Conservation (phyloP, 2,797 vertebrate species). For the Thaleichthys pacificus region DNA sequence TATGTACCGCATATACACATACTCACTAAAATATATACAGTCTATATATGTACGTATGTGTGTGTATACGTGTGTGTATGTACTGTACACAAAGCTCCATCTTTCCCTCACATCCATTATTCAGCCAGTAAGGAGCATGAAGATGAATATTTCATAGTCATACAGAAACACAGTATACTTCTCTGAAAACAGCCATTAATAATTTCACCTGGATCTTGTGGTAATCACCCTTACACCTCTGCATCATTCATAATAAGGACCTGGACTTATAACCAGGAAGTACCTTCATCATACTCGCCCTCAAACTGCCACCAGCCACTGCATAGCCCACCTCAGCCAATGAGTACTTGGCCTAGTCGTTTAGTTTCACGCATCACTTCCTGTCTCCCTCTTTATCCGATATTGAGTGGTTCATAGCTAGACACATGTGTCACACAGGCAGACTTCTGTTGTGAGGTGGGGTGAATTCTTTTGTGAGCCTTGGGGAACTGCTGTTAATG, state of each 20-base stretch:
- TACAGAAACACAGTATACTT: constrained; percentile 37
- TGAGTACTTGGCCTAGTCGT: constrained; percentile 32
- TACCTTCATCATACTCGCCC: constrained; percentile 7
- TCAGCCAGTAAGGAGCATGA: constrained; percentile 43
- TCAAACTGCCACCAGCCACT: constrained; percentile 14
- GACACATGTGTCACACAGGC: constrained; percentile 29
- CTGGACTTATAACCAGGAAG: constrained; percentile 4
- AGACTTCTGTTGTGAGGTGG: background rate
- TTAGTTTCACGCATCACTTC: constrained; percentile 57
- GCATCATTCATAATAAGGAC: constrained; percentile 10
- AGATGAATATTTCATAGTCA: constrained; percentile 64
- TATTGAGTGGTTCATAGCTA: constrained; percentile 50
- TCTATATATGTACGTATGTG: background rate
- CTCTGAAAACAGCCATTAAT: constrained; percentile 37
- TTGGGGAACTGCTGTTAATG: too few relatives aligned
- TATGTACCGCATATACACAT: too few relatives aligned
- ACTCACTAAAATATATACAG: too few relatives aligned
- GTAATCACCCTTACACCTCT: constrained; percentile 15
- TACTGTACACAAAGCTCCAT: constrained; percentile 27
- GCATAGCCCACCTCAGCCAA: constrained; percentile 19
- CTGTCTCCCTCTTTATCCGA: constrained; percentile 54
- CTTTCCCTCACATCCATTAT: constrained; percentile 58
- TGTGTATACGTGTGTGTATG: background rate
- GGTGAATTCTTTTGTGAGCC: constrained; percentile 18
- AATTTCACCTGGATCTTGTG: constrained; percentile 25